Percentiles rank a stretch among this genome's conserved stretches.
Evolutionary conservation across 2,888 invertebrate genomes (phyloP).

Genomic region (Lacanobia wlatinum): DNA sequence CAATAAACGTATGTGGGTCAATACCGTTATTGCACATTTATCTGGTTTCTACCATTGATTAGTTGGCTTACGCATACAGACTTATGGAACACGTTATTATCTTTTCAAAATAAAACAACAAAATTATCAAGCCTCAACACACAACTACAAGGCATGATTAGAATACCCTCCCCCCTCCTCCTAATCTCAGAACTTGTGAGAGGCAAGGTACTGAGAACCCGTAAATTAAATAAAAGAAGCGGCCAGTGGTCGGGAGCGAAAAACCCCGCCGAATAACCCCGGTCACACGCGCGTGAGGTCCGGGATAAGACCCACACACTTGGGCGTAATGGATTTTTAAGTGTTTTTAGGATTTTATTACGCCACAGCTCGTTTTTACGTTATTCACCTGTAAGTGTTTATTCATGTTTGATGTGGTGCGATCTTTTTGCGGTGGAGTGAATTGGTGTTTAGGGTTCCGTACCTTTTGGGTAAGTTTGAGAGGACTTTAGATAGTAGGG

Average conservation of each 20-base stretch:
- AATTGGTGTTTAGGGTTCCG: neutral
- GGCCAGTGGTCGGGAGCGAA: conserved; percentile 16
- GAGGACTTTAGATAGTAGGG: too few species aligned
- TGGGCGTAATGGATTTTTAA: conserved; percentile 63
- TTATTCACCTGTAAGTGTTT: conserved; percentile 49
- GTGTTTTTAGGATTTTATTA: conserved; percentile 61
- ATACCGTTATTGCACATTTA: too few species aligned
- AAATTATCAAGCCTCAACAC: neutral
- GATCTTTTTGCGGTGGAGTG: neutral
- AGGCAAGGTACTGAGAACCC: conserved; percentile 23
- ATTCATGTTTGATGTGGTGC: conserved; percentile 43
- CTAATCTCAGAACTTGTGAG: conserved; percentile 26
- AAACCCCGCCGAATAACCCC: conserved; percentile 8
- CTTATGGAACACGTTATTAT: too few species aligned
- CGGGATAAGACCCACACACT: conserved; percentile 42
- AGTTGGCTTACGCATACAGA: too few species aligned
- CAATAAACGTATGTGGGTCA: too few species aligned
- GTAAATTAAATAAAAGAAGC: conserved; percentile 59
- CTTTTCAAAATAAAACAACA: neutral
- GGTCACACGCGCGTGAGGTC: conserved; percentile 52
- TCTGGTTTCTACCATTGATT: too few species aligned
- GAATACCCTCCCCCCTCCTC: conserved; percentile 16
- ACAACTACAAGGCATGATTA: conserved; percentile 18
- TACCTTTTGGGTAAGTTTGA: too few species aligned
- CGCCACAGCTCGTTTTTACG: conserved; percentile 43